A percentile compares a stretch with the other conserved stretches of the same genome.
These are phyloP conservation scores for Delia radicum DNA, from an alignment of 1,140 invertebrate species.

Conservation along the genomic window DNA sequence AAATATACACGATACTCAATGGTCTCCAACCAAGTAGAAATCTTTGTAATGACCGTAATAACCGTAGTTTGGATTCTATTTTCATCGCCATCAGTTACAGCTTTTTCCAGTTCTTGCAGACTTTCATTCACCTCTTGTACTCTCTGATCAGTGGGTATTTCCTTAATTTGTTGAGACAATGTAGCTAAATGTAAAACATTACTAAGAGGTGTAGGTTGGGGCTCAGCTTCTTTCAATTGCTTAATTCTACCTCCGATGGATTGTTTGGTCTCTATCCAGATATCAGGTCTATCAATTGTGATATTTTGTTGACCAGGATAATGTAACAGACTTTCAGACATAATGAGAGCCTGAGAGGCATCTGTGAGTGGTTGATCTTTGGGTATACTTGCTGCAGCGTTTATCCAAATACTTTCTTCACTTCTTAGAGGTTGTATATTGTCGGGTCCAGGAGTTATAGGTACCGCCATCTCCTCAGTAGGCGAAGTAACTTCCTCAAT, in stretches of 20 bases:
- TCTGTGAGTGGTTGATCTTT: conserved; percentile 31
- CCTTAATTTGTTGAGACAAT: conserved; percentile 59
- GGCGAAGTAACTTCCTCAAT: conserved; percentile 58
- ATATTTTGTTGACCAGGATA: conserved; percentile 38
- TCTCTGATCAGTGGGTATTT: conserved; percentile 61
- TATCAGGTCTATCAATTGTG: conserved; percentile 3
- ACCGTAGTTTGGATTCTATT: conserved; percentile 67
- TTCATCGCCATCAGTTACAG: conserved; percentile 65
- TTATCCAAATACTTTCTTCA: conserved; percentile 37
- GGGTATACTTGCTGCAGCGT: conserved; percentile 31
- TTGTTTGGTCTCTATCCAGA: conserved; percentile 40
- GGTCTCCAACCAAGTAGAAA: conserved; percentile 78
- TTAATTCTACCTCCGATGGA: conserved; percentile 46
- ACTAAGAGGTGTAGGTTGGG: conserved; percentile 43
- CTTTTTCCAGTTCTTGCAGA: conserved; percentile 63
- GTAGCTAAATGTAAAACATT: conserved; percentile 64
- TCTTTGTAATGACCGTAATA: conserved; percentile 73
- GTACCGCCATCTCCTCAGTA: conserved; percentile 54
- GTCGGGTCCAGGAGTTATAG: conserved; percentile 53
- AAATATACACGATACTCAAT: conserved; percentile 77
- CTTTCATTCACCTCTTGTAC: conserved; percentile 60
- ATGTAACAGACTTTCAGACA: conserved; percentile 41
- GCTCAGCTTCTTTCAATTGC: conserved; percentile 37
- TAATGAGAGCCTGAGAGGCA: conserved; percentile 39
- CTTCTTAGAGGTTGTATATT: conserved; percentile 4